These are phyloP conservation scores for Pantherophis alleghaniensis DNA, from an alignment of 2,797 vertebrate genomes.

Conservation along the genomic window DNA sequence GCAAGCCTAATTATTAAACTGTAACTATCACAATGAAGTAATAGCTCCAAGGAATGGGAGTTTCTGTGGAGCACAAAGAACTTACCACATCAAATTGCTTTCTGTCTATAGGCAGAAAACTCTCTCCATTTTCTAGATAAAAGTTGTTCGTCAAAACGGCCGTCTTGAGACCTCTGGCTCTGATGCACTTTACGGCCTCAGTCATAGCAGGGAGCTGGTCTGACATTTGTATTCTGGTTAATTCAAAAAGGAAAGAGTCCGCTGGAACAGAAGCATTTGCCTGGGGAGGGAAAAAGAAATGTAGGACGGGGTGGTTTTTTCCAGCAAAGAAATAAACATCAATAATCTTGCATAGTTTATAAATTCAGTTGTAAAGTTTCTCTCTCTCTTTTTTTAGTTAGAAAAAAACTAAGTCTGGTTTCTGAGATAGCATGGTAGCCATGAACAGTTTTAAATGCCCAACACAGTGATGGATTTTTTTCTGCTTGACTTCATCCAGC, in stretches of 20 bases:
- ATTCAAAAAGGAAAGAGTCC: constrained; percentile 69
- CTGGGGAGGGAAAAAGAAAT: constrained; percentile 51
- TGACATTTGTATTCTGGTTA: constrained; percentile 66
- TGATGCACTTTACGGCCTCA: constrained; percentile 74
- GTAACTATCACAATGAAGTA: not conserved
- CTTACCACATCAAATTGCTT: constrained; percentile 81
- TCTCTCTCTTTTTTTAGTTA: not conserved
- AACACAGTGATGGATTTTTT: too few relatives aligned
- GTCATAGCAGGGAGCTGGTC: constrained; percentile 75
- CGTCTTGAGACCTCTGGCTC: constrained; percentile 74
- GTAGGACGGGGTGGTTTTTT: not conserved
- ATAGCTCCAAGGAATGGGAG: not conserved
- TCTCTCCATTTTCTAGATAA: constrained; percentile 60
- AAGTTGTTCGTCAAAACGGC: constrained; percentile 77
- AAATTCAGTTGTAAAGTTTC: not conserved
- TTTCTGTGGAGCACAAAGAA: not conserved
- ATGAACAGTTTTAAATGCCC: not conserved
- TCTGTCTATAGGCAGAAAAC: constrained; percentile 69
- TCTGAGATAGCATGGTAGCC: not conserved
- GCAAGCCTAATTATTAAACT: not conserved
- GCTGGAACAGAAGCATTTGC: constrained; percentile 67
- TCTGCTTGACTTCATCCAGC: not conserved
- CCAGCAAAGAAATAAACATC: not conserved
- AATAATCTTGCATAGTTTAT: not conserved
- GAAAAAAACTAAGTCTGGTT: not conserved